phyloP scores from a whole-genome alignment of 37 sponge, comb jelly and placozoan genomes.

The Chondrilla cf. caribensis region DNA sequence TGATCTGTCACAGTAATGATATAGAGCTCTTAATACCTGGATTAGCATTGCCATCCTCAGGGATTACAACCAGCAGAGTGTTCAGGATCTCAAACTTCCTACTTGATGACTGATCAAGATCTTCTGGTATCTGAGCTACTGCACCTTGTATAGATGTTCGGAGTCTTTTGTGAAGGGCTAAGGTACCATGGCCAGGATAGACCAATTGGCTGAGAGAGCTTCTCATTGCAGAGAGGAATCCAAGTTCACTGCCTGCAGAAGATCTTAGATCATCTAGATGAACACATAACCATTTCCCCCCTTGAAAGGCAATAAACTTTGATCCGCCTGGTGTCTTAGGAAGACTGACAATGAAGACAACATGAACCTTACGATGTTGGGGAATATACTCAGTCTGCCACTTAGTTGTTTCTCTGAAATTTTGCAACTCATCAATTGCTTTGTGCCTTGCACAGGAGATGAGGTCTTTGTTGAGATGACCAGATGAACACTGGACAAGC shows the following conservation, averaged over 20 bases:
- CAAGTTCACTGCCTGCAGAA: conserved; percentile 22
- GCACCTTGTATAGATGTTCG: conserved; percentile 8
- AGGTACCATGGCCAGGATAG: background rate
- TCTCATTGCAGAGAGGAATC: conserved; percentile 35
- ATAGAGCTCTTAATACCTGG: too few species aligned
- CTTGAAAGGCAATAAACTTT: conserved; percentile 70
- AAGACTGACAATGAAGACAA: conserved; percentile 63
- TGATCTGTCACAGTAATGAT: too few species aligned
- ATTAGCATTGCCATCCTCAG: background rate
- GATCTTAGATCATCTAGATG: conserved; percentile 74
- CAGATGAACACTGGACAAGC: conserved; percentile 80
- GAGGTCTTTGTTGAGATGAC: conserved; percentile 75
- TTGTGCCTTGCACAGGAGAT: conserved; percentile 86
- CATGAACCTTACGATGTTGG: conserved; percentile 30
- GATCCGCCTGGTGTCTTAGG: conserved; percentile 41
- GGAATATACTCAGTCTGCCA: background rate
- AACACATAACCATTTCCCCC: conserved; percentile 65
- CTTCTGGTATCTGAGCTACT: conserved; percentile 3
- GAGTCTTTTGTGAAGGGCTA: background rate
- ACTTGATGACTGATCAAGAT: background rate
- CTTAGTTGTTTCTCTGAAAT: background rate
- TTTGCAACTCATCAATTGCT: conserved; percentile 49
- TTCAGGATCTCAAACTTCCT: background rate
- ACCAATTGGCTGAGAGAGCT: conserved; percentile 58
- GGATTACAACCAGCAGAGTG: background rate